These are phyloP conservation scores for Anguilla japonica DNA, from an alignment of 2,113 vertebrate species.

Conservation along the genomic window DNA sequence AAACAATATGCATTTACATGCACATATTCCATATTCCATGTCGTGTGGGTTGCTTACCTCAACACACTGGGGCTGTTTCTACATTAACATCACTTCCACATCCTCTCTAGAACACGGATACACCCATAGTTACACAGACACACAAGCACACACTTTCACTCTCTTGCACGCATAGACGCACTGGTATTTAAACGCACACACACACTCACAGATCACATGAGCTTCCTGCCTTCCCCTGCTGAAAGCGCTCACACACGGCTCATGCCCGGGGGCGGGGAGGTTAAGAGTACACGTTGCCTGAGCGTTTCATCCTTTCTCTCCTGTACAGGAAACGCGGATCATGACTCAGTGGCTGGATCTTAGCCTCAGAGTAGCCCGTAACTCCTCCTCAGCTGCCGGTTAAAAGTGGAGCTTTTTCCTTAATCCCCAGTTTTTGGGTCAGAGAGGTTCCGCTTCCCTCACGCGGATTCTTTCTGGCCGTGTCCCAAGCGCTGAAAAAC, in stretches of 20 bases:
- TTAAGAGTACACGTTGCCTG: neutral
- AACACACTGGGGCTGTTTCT: no score
- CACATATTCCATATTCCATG: no score
- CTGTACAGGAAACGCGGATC: neutral
- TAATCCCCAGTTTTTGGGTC: constrained; percentile 1
- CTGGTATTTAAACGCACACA: neutral
- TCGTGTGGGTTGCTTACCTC: no score
- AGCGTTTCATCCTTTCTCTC: neutral
- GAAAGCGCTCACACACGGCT: neutral
- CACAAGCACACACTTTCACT: neutral
- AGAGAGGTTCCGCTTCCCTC: neutral
- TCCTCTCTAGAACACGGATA: no score
- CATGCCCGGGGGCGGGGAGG: neutral
- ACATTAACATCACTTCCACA: no score
- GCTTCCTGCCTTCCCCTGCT: neutral
- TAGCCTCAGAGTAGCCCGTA: neutral
- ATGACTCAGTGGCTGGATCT: neutral
- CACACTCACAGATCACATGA: neutral
- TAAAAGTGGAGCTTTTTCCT: neutral
- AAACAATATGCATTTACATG: no score
- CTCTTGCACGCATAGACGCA: neutral
- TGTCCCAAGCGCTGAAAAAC: neutral
- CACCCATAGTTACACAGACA: no score
- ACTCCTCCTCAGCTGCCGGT: neutral
- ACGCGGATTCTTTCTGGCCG: neutral